phyloP scores from a whole-genome alignment of 2,113 vertebrate genomes.

The Scatophagus argus region DNA sequence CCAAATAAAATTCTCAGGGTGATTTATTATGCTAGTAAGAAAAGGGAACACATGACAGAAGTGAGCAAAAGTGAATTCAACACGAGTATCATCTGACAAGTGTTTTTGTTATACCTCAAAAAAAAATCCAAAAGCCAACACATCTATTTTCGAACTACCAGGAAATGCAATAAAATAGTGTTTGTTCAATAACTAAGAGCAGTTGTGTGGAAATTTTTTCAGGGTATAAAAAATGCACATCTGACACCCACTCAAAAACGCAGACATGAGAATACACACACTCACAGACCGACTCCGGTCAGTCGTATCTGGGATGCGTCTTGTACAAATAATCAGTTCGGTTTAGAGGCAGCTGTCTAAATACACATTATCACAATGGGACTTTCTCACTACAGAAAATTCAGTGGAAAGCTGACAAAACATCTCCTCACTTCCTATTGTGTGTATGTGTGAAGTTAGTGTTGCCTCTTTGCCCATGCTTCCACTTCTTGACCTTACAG shows the following conservation, averaged over 20 bases:
- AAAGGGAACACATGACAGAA: neutral
- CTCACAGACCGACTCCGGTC: constrained; percentile 43
- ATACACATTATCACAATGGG: constrained; percentile 61
- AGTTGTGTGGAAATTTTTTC: constrained; percentile 16
- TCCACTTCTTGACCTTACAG: neutral
- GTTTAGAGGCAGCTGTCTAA: constrained; percentile 74
- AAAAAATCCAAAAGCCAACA: neutral
- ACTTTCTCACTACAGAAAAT: constrained; percentile 43
- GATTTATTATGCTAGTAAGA: neutral
- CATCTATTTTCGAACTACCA: constrained; percentile 46
- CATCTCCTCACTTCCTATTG: neutral
- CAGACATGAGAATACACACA: constrained; percentile 36
- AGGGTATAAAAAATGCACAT: constrained; percentile 39
- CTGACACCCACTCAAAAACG: constrained; percentile 49
- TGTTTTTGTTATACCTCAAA: neutral
- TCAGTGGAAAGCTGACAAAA: constrained; percentile 27
- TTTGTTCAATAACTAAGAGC: constrained; percentile 35
- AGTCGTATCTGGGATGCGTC: constrained; percentile 65
- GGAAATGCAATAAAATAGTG: constrained; percentile 53
- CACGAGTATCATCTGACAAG: neutral
- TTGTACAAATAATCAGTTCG: constrained; percentile 74
- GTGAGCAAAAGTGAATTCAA: neutral
- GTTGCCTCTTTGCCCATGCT: neutral
- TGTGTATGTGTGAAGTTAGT: neutral
- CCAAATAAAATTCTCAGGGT: neutral